Evolutionary conservation across 2,113 vertebrate genomes (phyloP).

Genomic region (Thinocorus orbignyianus): DNA sequence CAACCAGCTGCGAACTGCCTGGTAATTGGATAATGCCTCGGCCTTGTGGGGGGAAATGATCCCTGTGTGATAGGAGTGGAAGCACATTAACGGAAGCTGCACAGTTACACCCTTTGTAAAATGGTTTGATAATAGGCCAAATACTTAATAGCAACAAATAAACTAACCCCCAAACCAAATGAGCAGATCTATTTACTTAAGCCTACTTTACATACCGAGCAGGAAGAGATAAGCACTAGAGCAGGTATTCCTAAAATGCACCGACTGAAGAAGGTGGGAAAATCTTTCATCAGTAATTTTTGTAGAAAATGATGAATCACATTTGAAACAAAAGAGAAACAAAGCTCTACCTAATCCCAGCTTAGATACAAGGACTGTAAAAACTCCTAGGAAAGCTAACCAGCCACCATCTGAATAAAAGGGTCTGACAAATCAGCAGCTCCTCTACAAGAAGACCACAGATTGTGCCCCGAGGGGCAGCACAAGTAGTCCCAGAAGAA

Average conservation of each 20-base stretch:
- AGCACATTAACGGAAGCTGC: constrained; percentile 22
- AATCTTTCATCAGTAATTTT: neutral
- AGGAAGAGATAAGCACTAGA: neutral
- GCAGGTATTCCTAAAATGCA: constrained; percentile 22
- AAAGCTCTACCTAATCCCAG: neutral
- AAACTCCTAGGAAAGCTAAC: neutral
- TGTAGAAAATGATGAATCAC: neutral
- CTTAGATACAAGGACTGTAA: neutral
- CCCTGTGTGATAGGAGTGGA: neutral
- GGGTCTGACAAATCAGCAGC: neutral
- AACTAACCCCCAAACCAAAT: constrained; percentile 54
- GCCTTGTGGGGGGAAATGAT: constrained; percentile 29
- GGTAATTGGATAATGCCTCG: constrained; percentile 17
- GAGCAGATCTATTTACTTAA: constrained; percentile 6
- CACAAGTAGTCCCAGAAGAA: neutral
- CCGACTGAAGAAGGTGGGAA: neutral
- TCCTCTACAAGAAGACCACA: neutral
- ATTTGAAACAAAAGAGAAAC: neutral
- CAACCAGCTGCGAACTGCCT: neutral
- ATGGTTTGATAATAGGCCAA: constrained; percentile 58
- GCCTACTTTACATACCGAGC: constrained; percentile 28
- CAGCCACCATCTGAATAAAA: neutral
- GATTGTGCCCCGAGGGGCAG: neutral
- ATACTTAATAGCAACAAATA: constrained; percentile 44
- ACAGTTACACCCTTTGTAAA: constrained; percentile 55